Conservation (phyloP, 1,140 invertebrate species). For the Aculops lycopersici region DNA sequence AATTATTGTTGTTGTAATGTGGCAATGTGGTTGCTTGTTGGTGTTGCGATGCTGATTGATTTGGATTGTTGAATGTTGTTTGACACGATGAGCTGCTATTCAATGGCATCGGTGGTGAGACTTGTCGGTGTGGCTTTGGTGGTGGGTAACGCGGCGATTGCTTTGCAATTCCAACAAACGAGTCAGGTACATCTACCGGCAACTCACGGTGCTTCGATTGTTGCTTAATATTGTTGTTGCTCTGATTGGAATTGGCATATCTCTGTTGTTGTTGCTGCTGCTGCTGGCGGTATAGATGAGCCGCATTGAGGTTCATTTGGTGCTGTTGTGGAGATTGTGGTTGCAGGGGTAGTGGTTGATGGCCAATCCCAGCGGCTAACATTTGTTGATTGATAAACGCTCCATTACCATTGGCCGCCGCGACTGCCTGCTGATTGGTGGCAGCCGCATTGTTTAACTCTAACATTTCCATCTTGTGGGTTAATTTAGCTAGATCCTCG, state of each 20-base stretch:
- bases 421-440: background rate
- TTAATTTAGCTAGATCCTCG: background rate
- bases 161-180: conserved; percentile 28
- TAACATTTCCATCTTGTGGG: conserved; percentile 9
- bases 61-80: too few relatives aligned
- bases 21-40: too few relatives aligned
- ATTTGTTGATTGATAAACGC: background rate
- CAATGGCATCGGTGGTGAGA: too few relatives aligned
- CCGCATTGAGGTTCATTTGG: conserved; percentile 12
- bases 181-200: conserved; percentile 87
- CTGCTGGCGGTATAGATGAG: background rate
- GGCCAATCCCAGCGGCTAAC: background rate
- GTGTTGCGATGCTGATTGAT: too few relatives aligned
- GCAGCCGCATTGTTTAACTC: conserved; percentile 4
- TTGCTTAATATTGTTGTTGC: background rate
- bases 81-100: too few relatives aligned
- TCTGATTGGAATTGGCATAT: background rate
- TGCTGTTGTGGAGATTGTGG: conserved; percentile 23
- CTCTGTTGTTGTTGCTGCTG: background rate
- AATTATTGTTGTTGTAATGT: too few relatives aligned
- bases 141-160: conserved; percentile 9
- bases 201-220: conserved; percentile 33
- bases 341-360: conserved; percentile 1
- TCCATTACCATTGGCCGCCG: background rate
- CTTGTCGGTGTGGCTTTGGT: conserved; percentile 2